Evolutionary conservation across 2,888 invertebrate genomes (phyloP), one percentile per base, ranked within the genome.

Genomic region (Dolichopus griseipennis): DNA sequence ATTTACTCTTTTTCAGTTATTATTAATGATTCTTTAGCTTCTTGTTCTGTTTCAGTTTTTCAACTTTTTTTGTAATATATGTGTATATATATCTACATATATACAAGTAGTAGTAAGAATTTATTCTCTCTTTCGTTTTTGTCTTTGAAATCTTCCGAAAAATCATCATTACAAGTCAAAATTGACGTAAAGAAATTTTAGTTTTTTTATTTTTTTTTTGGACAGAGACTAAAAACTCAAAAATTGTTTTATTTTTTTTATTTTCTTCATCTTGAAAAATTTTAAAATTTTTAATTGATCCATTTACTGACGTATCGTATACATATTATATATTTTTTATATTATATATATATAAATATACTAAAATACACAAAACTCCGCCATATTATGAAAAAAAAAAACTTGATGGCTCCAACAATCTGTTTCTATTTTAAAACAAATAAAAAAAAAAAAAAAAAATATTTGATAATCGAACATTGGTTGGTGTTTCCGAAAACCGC

Each of bases 1-100:
- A 9, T 41, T 6, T 1, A n/a, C 52, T 52, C 52, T 18, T 52
- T 15, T 52, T 52, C 52, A 15, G 52, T 43, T 64, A 52, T 21
- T 33, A 18, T 65, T 37, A 65, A 65, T 37, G 41, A 34, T 65
- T 65, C 41, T 65, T 65, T 37, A 41, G 34, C 12, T 41, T 37
- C 37, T 62, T 22, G 22, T 22, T 62, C 37, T 2, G 5, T 27
- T 27, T 27, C 27, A 27, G 27, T 27, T 27, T 27, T n/a, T 27
- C 2, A 27, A 27, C 27, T 27, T 27, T 27, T 27, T 27, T 27
- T 27, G 27, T 27, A 27, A 27, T 27, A 27, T 27, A 27, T 4
- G 27, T 27, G 27, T n/a, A n/a, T n/a, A n/a, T n/a, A n/a, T n/a
- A n/a, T n/a, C n/a, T n/a, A n/a, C n/a, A n/a, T n/a, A n/a, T n/a